Evolutionary conservation across 1,140 invertebrate species (phyloP), one percentile per base, ranked within the genome.

Genomic region (Drosophila parabipectinata): DNA sequence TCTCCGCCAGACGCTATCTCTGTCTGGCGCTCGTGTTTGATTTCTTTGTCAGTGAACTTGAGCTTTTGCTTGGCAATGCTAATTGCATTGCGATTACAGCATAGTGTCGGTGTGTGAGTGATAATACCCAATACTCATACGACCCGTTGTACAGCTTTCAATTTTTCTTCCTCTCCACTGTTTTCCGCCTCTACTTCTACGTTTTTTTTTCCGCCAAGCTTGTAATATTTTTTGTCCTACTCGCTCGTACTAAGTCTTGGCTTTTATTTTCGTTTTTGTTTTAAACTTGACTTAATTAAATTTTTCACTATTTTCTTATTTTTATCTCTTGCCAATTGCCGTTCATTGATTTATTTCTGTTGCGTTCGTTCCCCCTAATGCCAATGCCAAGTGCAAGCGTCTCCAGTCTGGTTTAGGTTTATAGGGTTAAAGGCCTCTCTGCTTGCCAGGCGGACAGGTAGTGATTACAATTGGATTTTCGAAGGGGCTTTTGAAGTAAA

Each of bases 11-110:
- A 64, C 3, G 39, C 18, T 53, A 28, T 55, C 45, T 14, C 10
- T 37, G 5, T 21, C 9, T 57, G 62, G 52, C 14, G 57, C 3
- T 41, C 24, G 74, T 82, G 75, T 75, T 87, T 82, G 82, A 85
- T 85, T 85, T 85, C 83, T 87, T 87, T 88, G 83, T 87, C 79
- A 87, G 83, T 87, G 83, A 87, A 87, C 83, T 87, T 87, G 83
- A 87, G 83, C 83, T 87, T 87, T 87, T 83, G 75, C 74, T 82
- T 47, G 62, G 74, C 75, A 75, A 47, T 72, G 78, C 82, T 87
- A 87, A 88, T 87, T 87, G 83, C 83, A 87, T 85, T 87, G 83
- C 82, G 82, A 87, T 87, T 87, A 87, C 82, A 88, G 79, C 82
- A 87, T 88, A 88, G 62, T 66, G 61, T 60, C 59, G 4, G 61